Evolutionary conservation across 1,140 invertebrate genomes (phyloP), one percentile per base, ranked within the genome.

Genomic region (Cardiocondyla obscurior): DNA sequence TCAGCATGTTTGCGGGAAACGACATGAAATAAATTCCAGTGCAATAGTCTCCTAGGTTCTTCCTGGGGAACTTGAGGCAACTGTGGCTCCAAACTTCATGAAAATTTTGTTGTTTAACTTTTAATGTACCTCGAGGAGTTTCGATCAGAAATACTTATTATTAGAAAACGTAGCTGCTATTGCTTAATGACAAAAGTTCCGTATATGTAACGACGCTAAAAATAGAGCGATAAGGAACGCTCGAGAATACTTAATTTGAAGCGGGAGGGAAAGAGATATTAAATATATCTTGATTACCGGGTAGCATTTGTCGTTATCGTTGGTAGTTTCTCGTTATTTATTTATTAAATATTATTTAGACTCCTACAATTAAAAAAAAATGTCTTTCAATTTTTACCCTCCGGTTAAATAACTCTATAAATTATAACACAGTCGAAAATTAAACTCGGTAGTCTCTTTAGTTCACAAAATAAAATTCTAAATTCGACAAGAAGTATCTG

Each of bases 1-100:
- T 72, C 69, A 39, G 33, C 69, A 25, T 55, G 22, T 72, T 72
- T 72, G 49, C 49, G 33, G 49, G 30, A 36, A 7, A 36, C 14
- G 46, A 70, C 30, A 36, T 7, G 19, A 72, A 55, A 72, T 72
- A 72, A 72, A 72, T 72, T 55, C 8, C 30, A 25, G 36, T 8
- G 67, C 49, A 39, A 72, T 72, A 72, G 22, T 53, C 28, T 3
- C 28, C 44, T 22, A 7, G 30, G 30, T n/a, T n/a, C 14, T 36
- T 6, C 69, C 22, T 33, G 3, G 12, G 3, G 4, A 72, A 70
- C 46, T n/a, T 53, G 30, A 1, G 10, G 19, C 4, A 42, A 51
- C 19, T 12, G 19, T 25, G 22, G 4, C n/a, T 7, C 14, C 4
- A 22, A 49, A 72, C 49, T 72, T 72, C 8, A 6, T 14, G 14